These are phyloP conservation scores for Lasioglossum oenotherae DNA, from an alignment of 2,888 invertebrate genomes.

Conservation along the genomic window DNA sequence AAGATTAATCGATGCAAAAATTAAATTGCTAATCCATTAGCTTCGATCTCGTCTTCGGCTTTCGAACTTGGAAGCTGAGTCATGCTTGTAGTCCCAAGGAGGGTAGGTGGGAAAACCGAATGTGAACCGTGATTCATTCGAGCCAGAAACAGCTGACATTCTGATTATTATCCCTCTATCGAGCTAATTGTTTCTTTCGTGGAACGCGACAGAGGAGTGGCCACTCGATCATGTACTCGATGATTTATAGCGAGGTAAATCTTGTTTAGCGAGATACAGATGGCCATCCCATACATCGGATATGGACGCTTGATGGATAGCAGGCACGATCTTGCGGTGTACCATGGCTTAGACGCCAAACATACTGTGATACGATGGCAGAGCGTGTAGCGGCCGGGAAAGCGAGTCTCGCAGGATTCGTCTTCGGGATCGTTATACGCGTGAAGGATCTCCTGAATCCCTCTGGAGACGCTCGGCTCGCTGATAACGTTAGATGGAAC, in stretches of 20 bases:
- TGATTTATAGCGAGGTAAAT: constrained; percentile 69
- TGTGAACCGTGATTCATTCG: background rate
- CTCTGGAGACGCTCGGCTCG: constrained; percentile 13
- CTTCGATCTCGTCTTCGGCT: background rate
- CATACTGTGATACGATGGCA: constrained; percentile 65
- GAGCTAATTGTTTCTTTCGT: constrained; percentile 68
- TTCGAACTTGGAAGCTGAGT: background rate
- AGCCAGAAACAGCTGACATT: background rate
- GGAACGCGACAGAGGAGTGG: constrained; percentile 13
- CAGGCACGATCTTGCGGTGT: constrained; percentile 67
- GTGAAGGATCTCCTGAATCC: constrained; percentile 19
- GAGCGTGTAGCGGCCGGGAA: constrained; percentile 37
- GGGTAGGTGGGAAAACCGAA: background rate
- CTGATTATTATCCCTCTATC: constrained; percentile 33
- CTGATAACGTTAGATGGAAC: constrained; percentile 28
- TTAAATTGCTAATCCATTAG: constrained; percentile 1
- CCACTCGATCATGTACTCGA: constrained; percentile 65
- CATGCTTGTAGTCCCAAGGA: background rate
- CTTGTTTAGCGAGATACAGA: constrained; percentile 73
- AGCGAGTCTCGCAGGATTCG: constrained; percentile 21
- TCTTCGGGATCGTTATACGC: constrained; percentile 37
- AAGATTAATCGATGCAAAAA: background rate
- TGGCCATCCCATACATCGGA: constrained; percentile 63
- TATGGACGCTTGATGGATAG: constrained; percentile 70
- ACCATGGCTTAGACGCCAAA: constrained; percentile 68